Evolutionary conservation across 2,888 invertebrate species (phyloP), one percentile per base, ranked within the genome.

Genomic region (Microchrysa polita): DNA sequence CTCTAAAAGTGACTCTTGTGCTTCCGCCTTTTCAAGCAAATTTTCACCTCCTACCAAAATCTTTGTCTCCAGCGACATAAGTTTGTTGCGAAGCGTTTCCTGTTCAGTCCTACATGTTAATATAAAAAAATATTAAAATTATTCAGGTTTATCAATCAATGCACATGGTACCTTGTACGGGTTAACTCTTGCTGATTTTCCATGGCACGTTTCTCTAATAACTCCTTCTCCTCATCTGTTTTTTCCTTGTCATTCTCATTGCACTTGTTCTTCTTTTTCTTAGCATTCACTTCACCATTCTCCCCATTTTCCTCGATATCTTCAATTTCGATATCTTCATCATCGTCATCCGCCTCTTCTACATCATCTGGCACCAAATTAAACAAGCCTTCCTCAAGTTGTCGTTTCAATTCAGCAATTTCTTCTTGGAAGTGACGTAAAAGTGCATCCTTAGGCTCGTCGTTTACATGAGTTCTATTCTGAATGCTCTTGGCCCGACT

Each of bases 11-110:
- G 91, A 88, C 73, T 97, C 93, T 83, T 99, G 98, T 0, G 94
- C 91, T 82, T 98, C 96, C 0, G 97, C 97, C 83, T 98, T 98
- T 83, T 98, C 98, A 76, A 99, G 87, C 7, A 99, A 88, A 86
- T 99, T 99, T 86, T 98, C 98, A 0, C 99, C 99, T 0, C 99
- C 99, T 0, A 98, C 95, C 22, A 99, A 89, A 73, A 99, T 96
- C 84, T 97, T 98, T 78, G 95, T 95, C 83, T 98, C 97, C 67
- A 99, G 88, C 7, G 93, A 92, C 76, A 92, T 90, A 73, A 99
- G 89, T 82, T 97, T 97, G 75, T 93, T 92, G 74, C 92, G 89
- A 5, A 98, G 83, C 67, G 92, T 91, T 76, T 93, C 92, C 82
- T 96, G 96, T 81, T 96, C 96, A 0, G 83, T 78, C 73, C 79